Conservation (phyloP, 1,140 invertebrate genomes). For the Maniola jurtina region DNA sequence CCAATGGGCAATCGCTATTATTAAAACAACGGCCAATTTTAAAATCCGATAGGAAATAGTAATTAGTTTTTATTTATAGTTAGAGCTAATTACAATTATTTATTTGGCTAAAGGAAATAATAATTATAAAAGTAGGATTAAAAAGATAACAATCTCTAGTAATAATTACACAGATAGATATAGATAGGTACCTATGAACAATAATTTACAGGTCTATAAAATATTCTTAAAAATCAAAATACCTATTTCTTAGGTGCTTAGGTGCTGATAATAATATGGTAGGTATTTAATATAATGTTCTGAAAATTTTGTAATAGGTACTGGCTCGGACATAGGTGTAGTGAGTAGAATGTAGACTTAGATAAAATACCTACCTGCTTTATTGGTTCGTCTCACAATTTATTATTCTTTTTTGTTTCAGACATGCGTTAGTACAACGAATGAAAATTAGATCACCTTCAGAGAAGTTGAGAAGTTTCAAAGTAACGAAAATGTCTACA, state of each 20-base stretch:
- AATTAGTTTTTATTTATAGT: conserved; percentile 4
- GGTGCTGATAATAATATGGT: too few species aligned
- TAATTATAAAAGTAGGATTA: too few species aligned
- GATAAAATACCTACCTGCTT: too few species aligned
- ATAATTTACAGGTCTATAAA: too few species aligned
- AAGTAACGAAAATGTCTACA: not conserved
- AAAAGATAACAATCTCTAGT: not conserved
- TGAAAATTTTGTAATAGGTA: not conserved
- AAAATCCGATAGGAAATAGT: not conserved
- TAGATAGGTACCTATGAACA: too few species aligned
- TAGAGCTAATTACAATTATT: not conserved
- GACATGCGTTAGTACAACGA: not conserved
- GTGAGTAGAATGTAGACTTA: too few species aligned
- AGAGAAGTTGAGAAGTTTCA: not conserved
- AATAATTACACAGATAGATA: not conserved
- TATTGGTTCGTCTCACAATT: too few species aligned
- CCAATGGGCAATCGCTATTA: conserved; percentile 2
- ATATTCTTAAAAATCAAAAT: too few species aligned
- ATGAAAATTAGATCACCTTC: not conserved
- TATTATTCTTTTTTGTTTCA: not conserved
- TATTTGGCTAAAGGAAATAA: too few species aligned
- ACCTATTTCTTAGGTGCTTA: too few species aligned
- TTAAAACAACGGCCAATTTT: conserved; percentile 8
- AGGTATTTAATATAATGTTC: too few species aligned
- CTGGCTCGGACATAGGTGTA: too few species aligned